Evolutionary conservation across 2,113 vertebrate genomes (phyloP).

Genomic region (Syngnathus floridae): DNA sequence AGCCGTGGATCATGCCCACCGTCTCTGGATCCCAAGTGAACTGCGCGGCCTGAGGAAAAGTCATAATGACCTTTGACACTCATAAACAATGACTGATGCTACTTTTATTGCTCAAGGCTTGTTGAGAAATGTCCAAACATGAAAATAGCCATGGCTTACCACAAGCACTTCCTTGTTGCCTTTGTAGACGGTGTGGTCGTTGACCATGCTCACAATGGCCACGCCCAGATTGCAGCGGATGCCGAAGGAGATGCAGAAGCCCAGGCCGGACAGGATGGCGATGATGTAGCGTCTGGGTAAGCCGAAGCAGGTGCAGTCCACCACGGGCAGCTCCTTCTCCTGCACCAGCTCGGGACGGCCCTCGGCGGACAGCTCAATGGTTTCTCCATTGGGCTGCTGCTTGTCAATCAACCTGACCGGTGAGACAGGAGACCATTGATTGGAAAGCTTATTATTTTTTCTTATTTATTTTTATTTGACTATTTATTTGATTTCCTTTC

Average conservation of each 20-base stretch:
- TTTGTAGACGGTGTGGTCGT: conserved; percentile 81
- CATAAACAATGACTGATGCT: not conserved
- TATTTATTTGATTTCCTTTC: too few species aligned
- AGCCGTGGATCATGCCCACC: conserved; percentile 91
- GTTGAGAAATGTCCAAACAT: too few species aligned
- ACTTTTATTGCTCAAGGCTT: not conserved
- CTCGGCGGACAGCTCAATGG: conserved; percentile 83
- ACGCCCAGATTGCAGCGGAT: conserved; percentile 92
- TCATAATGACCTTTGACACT: not conserved
- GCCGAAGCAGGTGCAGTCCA: conserved; percentile 89
- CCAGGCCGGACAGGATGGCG: conserved; percentile 86
- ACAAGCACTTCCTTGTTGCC: conserved; percentile 81
- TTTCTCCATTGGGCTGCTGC: conserved; percentile 80
- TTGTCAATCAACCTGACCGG: conserved; percentile 78
- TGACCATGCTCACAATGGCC: conserved; percentile 94
- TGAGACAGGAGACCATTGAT: not conserved
- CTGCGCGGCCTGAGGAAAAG: conserved; percentile 76
- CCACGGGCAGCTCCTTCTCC: conserved; percentile 81
- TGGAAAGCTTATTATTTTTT: too few species aligned
- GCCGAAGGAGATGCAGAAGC: conserved; percentile 92
- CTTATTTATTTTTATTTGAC: too few species aligned
- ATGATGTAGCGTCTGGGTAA: conserved; percentile 87
- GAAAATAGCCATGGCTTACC: conserved; percentile 56
- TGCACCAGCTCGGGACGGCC: conserved; percentile 76
- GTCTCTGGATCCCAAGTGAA: conserved; percentile 91